A percentile compares a stretch with the other conserved stretches of the same genome.
These are phyloP conservation scores for Lichenostomus cassidix DNA, from an alignment of 2,113 vertebrate genomes.

Conservation along the genomic window DNA sequence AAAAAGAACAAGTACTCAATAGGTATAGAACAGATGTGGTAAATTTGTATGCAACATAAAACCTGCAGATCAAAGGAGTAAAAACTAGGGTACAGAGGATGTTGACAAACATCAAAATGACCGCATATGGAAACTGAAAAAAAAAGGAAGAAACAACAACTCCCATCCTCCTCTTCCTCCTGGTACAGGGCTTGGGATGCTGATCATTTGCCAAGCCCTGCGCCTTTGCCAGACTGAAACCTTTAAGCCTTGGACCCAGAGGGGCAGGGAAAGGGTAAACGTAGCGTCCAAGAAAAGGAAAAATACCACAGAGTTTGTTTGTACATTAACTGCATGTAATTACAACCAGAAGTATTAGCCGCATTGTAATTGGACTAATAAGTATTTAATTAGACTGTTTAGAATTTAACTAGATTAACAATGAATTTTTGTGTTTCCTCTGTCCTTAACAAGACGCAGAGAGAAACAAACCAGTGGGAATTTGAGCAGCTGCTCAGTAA, in stretches of 20 bases:
- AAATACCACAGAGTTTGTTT: neutral
- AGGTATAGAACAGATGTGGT: accelerated
- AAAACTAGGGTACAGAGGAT: neutral
- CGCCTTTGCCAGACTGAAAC: neutral
- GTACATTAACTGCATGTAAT: neutral
- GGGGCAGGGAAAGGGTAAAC: neutral
- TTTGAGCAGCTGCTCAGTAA: neutral
- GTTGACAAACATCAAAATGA: neutral
- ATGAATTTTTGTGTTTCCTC: neutral
- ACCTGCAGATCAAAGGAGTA: neutral
- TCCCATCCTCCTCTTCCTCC: neutral
- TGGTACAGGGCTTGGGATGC: neutral
- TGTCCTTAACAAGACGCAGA: neutral
- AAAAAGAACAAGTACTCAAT: neutral
- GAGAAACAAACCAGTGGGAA: neutral
- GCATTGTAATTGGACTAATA: neutral
- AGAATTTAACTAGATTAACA: neutral
- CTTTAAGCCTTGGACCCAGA: neutral
- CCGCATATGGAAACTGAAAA: neutral
- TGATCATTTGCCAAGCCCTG: neutral
- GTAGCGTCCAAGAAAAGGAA: neutral
- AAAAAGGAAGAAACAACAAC: neutral
- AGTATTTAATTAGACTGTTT: neutral
- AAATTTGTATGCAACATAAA: neutral
- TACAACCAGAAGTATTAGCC: neutral